Conservation (phyloP, 2,797 vertebrate species). For the Tadarida brasiliensis region DNA sequence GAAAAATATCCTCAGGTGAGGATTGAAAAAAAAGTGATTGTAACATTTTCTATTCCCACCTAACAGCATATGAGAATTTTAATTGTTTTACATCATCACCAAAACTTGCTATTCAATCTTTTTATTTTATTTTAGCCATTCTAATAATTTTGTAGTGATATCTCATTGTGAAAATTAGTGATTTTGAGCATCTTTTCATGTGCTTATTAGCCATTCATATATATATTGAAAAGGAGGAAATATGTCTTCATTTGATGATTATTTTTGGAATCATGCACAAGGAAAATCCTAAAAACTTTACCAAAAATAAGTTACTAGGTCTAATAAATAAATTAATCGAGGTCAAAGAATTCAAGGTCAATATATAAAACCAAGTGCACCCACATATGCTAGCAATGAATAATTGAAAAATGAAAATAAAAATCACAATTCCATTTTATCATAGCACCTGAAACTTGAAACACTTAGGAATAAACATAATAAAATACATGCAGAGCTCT, state of each 20-base stretch:
- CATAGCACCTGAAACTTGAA: background rate
- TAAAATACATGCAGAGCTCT: background rate
- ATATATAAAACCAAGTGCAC: background rate
- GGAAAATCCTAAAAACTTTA: background rate
- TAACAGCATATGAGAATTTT: background rate
- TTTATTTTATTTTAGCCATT: background rate
- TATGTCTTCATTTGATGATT: background rate
- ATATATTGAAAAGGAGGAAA: background rate
- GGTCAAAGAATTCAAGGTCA: background rate
- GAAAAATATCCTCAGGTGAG: too few species aligned
- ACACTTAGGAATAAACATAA: background rate
- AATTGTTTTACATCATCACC: background rate
- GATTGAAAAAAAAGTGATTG: background rate
- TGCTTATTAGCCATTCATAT: background rate
- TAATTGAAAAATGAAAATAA: slow-evolving; percentile 18
- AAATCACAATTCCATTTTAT: slow-evolving; percentile 27
- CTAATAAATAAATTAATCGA: background rate
- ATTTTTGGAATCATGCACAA: background rate
- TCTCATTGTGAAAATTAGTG: background rate
- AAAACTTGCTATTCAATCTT: background rate
- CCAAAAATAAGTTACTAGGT: background rate
- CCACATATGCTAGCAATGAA: background rate
- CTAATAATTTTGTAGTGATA: background rate
- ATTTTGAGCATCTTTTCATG: background rate
- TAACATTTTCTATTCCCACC: background rate